A percentile compares a stretch with the other conserved stretches of the same genome.
phyloP scores from a whole-genome alignment of 2,888 invertebrate genomes.

The Norana najaformis region DNA sequence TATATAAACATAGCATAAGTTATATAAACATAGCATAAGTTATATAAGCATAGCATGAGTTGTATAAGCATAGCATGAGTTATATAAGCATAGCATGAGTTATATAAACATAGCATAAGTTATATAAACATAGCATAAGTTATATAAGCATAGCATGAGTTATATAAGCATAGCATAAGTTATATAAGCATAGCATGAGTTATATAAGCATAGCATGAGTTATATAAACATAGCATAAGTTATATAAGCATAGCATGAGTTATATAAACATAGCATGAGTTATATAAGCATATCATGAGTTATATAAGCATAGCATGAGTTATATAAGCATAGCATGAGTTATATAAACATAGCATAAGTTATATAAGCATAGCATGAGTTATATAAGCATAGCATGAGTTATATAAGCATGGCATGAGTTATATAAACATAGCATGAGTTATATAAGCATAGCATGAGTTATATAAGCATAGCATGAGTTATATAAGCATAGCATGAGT shows the following conservation, averaged over 20 bases:
- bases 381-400: neutral
- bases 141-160: neutral
- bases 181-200: neutral
- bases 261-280: neutral
- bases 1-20: too few species aligned
- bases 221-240: too few species aligned
- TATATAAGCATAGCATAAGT: too few species aligned
- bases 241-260: neutral
- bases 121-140: neutral
- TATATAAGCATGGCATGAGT: neutral
- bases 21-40: neutral
- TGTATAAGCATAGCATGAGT: neutral
- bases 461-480: neutral
- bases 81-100: neutral
- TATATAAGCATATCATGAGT: too few species aligned
- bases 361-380: neutral
- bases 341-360: too few species aligned
- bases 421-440: neutral
- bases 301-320: neutral
- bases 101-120: too few species aligned
- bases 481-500: neutral
- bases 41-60: neutral
- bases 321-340: neutral
- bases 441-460: neutral
- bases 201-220: neutral